Conservation (phyloP, 2,888 invertebrate genomes). For the Phyllotreta cruciferae region DNA sequence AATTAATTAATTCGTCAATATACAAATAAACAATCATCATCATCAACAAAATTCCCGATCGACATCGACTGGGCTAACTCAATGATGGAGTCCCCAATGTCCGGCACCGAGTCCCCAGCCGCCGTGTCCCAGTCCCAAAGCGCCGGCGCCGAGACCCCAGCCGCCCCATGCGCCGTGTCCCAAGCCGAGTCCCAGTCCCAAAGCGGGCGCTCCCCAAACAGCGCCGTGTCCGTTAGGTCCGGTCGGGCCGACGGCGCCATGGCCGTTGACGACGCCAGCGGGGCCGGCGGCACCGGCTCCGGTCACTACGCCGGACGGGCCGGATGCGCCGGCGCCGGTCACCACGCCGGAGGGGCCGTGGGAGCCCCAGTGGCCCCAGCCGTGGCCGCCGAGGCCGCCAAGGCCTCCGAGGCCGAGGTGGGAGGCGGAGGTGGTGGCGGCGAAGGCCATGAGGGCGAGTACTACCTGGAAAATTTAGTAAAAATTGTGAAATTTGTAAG, state of each 20-base stretch:
- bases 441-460: constrained; percentile 34
- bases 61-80: constrained; percentile 2
- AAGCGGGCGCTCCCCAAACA: constrained; percentile 3
- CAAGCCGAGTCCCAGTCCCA: constrained; percentile 9
- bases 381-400: constrained; percentile 24
- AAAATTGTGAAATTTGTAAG: neutral
- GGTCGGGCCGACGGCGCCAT: constrained; percentile 33
- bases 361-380: constrained; percentile 12
- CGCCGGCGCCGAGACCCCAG: constrained; percentile 9
- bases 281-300: constrained; percentile 39
- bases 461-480: constrained; percentile 26
- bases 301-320: constrained; percentile 39
- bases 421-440: constrained; percentile 35
- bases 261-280: constrained; percentile 34
- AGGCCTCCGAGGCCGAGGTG: constrained; percentile 31
- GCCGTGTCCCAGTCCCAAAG: constrained; percentile 7
- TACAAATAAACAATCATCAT: constrained; percentile 1
- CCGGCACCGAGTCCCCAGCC: constrained; percentile 16
- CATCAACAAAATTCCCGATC: constrained; percentile 9
- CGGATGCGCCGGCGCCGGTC: constrained; percentile 41
- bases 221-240: constrained; percentile 33
- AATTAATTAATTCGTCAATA: neutral
- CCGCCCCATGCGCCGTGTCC: constrained; percentile 13
- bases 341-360: constrained; percentile 39
- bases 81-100: constrained; percentile 24